Percentiles rank a stretch among this genome's conserved stretches.
phyloP scores from a whole-genome alignment of 92 coral and sea anemone species.

The Porites lobata region DNA sequence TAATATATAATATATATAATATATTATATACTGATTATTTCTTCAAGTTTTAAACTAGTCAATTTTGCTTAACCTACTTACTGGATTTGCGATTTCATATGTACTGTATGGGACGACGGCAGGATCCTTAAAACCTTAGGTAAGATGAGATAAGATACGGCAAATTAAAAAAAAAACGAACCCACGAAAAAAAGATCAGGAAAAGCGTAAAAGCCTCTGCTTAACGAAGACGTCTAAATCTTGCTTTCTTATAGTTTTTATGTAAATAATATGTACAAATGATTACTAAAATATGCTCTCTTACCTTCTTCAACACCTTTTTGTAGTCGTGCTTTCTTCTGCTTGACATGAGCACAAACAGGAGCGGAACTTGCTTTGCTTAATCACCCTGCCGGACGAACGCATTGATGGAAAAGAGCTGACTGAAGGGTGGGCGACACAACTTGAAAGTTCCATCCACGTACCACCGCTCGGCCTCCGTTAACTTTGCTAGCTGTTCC shows the following conservation, averaged over 20 bases:
- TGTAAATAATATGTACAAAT: no score
- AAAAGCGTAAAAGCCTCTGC: background rate
- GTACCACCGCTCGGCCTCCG: background rate
- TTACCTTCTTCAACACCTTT: background rate
- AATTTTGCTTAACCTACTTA: no score
- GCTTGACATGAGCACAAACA: slow-evolving; percentile 36
- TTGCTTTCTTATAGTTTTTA: no score
- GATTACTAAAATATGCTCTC: background rate
- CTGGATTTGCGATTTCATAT: no score
- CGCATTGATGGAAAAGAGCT: slow-evolving; percentile 36
- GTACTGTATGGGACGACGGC: background rate
- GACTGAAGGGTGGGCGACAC: slow-evolving; percentile 22
- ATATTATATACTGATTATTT: no score
- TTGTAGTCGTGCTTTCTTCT: slow-evolving; percentile 22
- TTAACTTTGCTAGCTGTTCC: background rate
- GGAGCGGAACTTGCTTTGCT: slow-evolving; percentile 31
- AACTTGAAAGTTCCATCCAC: slow-evolving; percentile 41
- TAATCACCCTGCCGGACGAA: slow-evolving; percentile 29
- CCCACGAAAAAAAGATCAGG: no score
- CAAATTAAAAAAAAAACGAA: no score
- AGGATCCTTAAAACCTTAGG: background rate
- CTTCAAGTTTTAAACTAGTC: no score
- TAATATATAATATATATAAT: no score
- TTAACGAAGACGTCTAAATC: background rate
- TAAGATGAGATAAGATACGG: no score